Evolutionary conservation across 2,888 invertebrate genomes (phyloP), one percentile per base, ranked within the genome.

Genomic region (Plutella xylostella): DNA sequence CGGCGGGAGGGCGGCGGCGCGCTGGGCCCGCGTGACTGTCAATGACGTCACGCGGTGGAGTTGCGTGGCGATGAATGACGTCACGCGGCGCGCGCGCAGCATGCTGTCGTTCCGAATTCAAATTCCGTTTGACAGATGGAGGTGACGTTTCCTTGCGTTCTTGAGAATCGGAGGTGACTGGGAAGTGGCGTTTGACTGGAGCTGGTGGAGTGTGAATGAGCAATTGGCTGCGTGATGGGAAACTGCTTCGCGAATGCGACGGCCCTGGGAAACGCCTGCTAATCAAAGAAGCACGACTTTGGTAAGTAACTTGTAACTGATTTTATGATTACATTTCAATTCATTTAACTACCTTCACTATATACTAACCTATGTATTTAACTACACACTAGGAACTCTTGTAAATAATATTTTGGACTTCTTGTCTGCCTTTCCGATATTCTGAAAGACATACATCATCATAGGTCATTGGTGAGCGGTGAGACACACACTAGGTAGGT

Each of bases 211-310:
- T 75, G 74, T 80, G 79, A 80, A 79, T 72, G 75, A 70, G 70
- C 80, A 79, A 79, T 80, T 78, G 58, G 58, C 54, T 50, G 56
- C 58, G 55, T 64, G 72, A 70, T 79, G 78, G 74, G 78, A 79
- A 78, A 60, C 48, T 51, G 55, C 12, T 43, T 7, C 12, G 38
- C 19, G 38, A 34, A 34, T 19, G 56, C 55, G 43, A 50, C 52
- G 34, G 20, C 53, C 25, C 21, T 15, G 34, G 17, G 34, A 34
- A 34, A n/a, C n/a, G n/a, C n/a, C n/a, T n/a, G n/a, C n/a, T n/a
- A n/a, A n/a, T n/a, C n/a, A n/a, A n/a, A n/a, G n/a, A n/a, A n/a
- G n/a, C n/a, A n/a, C n/a, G n/a, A n/a, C n/a, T n/a, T n/a, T n/a
- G n/a, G n/a, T n/a, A n/a, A n/a, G n/a, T n/a, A n/a, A n/a, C n/a